phyloP scores from a whole-genome alignment of 2,797 vertebrate genomes.

The Enteromius argenteus region DNA sequence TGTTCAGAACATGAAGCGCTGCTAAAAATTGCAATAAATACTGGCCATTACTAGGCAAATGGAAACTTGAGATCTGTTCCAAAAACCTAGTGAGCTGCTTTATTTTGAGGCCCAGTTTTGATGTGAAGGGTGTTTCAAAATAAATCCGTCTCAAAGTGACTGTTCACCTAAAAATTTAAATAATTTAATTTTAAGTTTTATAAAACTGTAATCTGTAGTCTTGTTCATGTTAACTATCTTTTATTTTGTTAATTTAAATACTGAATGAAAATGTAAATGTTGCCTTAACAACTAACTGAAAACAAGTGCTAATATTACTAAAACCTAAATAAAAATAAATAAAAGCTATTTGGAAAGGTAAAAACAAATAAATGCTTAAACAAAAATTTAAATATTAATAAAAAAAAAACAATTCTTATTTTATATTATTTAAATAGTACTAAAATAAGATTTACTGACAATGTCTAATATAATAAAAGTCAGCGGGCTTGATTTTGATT shows the following conservation, averaged over 20 bases:
- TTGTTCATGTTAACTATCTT: background rate
- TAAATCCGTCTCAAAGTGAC: background rate
- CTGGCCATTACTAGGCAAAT: background rate
- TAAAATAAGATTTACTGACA: background rate
- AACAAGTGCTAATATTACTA: background rate
- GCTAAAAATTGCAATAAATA: background rate
- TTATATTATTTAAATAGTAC: background rate
- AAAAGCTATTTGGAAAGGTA: background rate
- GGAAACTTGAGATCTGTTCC: background rate
- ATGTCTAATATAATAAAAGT: background rate
- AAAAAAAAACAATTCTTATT: too few species aligned
- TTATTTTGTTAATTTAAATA: background rate
- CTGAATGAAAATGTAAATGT: background rate
- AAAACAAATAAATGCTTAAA: background rate
- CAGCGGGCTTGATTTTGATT: background rate
- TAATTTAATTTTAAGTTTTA: background rate
- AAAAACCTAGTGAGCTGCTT: background rate
- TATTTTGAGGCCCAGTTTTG: background rate
- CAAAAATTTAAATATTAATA: background rate
- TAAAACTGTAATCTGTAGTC: background rate
- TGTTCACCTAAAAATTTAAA: background rate
- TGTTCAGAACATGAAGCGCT: background rate
- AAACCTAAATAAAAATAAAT: too few species aligned
- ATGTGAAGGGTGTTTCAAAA: background rate
- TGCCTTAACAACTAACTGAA: background rate